Evolutionary conservation across 2,113 vertebrate species (phyloP), one percentile per base, ranked within the genome.

Genomic region (Podilymbus podiceps): DNA sequence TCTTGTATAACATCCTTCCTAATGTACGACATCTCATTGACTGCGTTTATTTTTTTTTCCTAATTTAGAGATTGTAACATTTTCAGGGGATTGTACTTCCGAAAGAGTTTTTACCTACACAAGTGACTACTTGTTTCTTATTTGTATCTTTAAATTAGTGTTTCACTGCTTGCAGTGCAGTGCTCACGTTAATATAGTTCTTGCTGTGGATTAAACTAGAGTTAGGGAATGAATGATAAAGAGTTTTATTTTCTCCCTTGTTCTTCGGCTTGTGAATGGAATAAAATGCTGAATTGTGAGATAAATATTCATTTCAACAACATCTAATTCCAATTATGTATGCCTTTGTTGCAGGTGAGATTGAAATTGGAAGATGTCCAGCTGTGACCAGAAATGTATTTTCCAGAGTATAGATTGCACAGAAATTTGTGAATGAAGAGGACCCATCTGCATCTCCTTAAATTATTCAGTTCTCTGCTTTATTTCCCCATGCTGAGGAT

Each of bases 401-500:
- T 98, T 98, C 97, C 97, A 95, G 96, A 98, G 58, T 98, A 95
- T 89, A 97, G 92, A 97, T 98, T 98, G 98, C 98, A 96, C 90
- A 98, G 96, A 96, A 98, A 94, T 97, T 97, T 98, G 94, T 97
- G 96, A 98, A 98, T 96, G 97, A 98, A 98, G 98, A 97, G 97
- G 97, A 98, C 97, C 98, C 96, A 98, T 98, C 97, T 98, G 93
- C 97, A 98, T 97, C 98, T 98, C 93, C 97, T 98, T 98, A 98
- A 98, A 97, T 98, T 98, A 98, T 98, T 98, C 96, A 98, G 94
- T 98, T 98, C 94, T 98, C 95, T 97, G 97, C 97, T 98, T 98
- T 97, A 97, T 98, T 97, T 97, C 94, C 97, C 97, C 96, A 88
- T 95, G 97, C 97, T 94, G 96, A 97, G 94, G 93, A 97, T 93